These are phyloP conservation scores for Thymelicus acteon DNA, from an alignment of 2,888 invertebrate genomes.

Conservation along the genomic window DNA sequence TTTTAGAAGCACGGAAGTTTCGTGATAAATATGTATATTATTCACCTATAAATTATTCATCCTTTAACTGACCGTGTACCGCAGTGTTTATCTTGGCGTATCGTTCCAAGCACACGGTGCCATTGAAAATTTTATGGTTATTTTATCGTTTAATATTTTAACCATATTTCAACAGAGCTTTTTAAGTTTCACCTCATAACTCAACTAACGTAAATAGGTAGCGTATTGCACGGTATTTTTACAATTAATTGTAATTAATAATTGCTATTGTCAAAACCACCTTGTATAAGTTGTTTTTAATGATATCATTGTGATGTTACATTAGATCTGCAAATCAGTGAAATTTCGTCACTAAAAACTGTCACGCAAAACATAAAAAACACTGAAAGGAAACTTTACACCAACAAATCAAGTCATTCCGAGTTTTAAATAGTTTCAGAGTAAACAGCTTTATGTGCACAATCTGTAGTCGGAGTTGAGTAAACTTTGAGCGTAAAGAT, in stretches of 20 bases:
- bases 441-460: constrained; percentile 32
- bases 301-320: no score
- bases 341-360: no score
- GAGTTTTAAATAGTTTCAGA: constrained; percentile 31
- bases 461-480: constrained; percentile 33
- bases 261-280: no score
- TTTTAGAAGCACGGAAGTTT: background rate
- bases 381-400: constrained; percentile 2
- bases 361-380: background rate
- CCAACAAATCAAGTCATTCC: constrained; percentile 15
- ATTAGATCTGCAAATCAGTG: no score
- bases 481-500: constrained; percentile 32
- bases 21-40: background rate
- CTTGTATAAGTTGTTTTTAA: no score
- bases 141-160: background rate
- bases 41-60: constrained; percentile 12
- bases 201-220: no score
- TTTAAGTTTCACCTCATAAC: no score
- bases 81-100: constrained; percentile 5
- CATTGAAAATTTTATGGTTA: background rate
- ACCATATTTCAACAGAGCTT: no score
- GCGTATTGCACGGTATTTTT: no score
- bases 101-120: background rate
- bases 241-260: no score
- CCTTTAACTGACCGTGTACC: constrained; percentile 1